Evolutionary conservation across 2,113 vertebrate genomes (phyloP).

Genomic region (Chloebia gouldiae): DNA sequence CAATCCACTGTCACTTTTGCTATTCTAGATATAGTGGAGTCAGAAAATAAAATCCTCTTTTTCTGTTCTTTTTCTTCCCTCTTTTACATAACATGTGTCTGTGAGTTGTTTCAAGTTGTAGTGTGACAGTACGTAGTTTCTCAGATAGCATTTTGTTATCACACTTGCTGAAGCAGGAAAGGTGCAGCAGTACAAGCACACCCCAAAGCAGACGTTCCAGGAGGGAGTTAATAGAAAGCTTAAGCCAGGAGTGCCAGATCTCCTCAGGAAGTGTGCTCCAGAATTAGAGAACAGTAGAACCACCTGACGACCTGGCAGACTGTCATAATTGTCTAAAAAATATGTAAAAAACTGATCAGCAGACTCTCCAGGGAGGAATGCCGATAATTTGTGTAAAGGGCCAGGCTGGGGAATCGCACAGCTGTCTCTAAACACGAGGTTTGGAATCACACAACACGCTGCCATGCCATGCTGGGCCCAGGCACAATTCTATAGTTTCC

Average conservation of each 20-base stretch:
- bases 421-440: fast-evolving
- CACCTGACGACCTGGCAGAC: neutral
- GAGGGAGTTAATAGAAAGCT: neutral
- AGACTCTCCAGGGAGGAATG: neutral
- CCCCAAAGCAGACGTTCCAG: neutral
- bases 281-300: neutral
- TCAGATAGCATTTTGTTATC: neutral
- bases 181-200: neutral
- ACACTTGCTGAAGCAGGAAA: neutral
- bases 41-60: too few relatives aligned
- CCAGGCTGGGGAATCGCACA: neutral
- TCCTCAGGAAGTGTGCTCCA: neutral
- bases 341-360: fast-evolving
- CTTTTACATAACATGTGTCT: too few relatives aligned
- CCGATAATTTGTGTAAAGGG: neutral
- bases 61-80: too few relatives aligned
- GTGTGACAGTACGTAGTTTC: neutral
- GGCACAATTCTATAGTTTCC: neutral
- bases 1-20: too few relatives aligned
- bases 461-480: fast-evolving
- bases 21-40: too few relatives aligned
- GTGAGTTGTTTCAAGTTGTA: too few relatives aligned
- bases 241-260: neutral
- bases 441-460: neutral
- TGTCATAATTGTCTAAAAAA: neutral